Conservation (phyloP, 1,140 invertebrate genomes). For the Tachypleus tridentatus region DNA sequence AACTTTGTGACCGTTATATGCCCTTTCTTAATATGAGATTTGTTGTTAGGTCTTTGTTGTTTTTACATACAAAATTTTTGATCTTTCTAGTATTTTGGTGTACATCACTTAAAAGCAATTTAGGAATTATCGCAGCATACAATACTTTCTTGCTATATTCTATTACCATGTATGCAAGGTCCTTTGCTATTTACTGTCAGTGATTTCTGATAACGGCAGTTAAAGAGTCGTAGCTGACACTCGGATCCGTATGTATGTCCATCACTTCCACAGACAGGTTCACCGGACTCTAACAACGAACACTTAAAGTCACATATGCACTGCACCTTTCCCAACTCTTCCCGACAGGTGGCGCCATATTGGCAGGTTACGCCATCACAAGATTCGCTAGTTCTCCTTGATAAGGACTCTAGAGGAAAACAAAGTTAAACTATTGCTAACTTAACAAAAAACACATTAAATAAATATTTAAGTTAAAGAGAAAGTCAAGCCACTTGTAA, state of each 20-base stretch:
- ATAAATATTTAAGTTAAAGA: background rate
- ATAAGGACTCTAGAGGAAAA: conserved; percentile 10
- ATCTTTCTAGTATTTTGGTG: no score
- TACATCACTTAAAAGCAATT: no score
- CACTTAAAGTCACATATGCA: conserved; percentile 32
- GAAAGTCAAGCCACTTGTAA: background rate
- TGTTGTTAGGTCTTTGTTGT: no score
- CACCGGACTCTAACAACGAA: conserved; percentile 28
- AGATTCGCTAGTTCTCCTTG: conserved; percentile 41
- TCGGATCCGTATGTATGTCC: conserved; percentile 62
- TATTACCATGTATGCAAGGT: no score
- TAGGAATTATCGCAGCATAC: no score
- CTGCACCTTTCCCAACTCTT: conserved; percentile 54
- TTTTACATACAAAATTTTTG: no score
- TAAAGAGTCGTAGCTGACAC: conserved; percentile 56
- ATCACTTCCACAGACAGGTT: conserved; percentile 60
- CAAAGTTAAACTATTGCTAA: background rate
- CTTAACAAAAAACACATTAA: background rate
- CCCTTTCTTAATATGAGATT: no score
- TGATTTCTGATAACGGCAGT: conserved; percentile 66
- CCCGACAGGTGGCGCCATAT: conserved; percentile 66
- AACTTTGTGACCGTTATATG: no score
- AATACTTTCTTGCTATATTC: no score
- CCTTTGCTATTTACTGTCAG: conserved; percentile 65
- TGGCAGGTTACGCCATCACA: conserved; percentile 64